Evolutionary conservation across 2,113 vertebrate genomes (phyloP).

Genomic region (Fukomys damarensis): DNA sequence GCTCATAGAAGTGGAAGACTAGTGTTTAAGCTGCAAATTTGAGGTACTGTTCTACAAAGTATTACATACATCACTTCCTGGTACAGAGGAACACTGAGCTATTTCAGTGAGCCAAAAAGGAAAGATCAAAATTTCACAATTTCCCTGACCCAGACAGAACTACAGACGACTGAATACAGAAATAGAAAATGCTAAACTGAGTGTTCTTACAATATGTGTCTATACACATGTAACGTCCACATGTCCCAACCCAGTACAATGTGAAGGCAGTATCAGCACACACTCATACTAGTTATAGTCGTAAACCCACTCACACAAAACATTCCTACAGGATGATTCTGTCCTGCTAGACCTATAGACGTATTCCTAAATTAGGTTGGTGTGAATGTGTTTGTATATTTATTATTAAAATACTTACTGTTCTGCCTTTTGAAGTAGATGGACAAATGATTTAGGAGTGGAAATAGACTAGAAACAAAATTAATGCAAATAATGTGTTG

Average conservation of each 20-base stretch:
- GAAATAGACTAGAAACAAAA: constrained; percentile 88
- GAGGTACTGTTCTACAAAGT: constrained; percentile 57
- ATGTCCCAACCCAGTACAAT: background rate
- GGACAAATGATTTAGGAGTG: constrained; percentile 90
- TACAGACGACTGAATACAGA: constrained; percentile 59
- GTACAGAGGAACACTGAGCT: constrained; percentile 67
- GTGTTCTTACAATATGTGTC: background rate
- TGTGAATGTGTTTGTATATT: constrained; percentile 84
- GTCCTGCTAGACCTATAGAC: constrained; percentile 61
- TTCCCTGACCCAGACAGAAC: constrained; percentile 61
- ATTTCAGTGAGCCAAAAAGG: constrained; percentile 31
- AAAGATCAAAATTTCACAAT: constrained; percentile 53
- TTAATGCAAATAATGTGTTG: constrained; percentile 92
- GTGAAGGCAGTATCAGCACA: background rate
- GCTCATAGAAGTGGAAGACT: constrained; percentile 48
- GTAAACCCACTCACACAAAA: constrained; percentile 53
- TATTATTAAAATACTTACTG: constrained; percentile 89
- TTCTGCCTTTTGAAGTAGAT: constrained; percentile 86
- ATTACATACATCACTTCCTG: constrained; percentile 61
- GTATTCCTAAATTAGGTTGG: constrained; percentile 78
- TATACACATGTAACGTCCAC: background rate
- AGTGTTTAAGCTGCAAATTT: constrained; percentile 66
- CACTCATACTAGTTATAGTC: constrained; percentile 52
- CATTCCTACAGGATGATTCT: constrained; percentile 69
- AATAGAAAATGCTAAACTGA: constrained; percentile 59